phyloP scores from a whole-genome alignment of 2,113 vertebrate species.

The Polyodon spathula region DNA sequence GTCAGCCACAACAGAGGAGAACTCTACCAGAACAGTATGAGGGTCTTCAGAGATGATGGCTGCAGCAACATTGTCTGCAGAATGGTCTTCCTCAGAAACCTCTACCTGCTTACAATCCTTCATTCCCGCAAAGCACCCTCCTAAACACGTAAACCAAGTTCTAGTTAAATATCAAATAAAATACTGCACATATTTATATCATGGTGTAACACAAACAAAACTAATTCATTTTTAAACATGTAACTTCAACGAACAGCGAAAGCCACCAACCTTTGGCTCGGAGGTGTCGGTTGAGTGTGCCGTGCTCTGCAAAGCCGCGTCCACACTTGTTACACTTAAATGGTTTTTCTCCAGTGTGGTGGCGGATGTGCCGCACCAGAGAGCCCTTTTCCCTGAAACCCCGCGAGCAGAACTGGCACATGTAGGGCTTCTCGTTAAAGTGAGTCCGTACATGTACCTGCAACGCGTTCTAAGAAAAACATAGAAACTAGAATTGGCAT shows the following conservation, averaged over 20 bases:
- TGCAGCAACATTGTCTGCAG: conserved; percentile 53
- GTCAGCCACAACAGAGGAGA: conserved; percentile 90
- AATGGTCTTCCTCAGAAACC: conserved; percentile 52
- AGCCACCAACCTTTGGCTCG: conserved; percentile 59
- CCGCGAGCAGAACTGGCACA: conserved; percentile 79
- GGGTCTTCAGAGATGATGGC: conserved; percentile 77
- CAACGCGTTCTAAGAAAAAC: conserved; percentile 73
- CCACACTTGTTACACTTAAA: conserved; percentile 67
- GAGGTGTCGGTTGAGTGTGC: conserved; percentile 67
- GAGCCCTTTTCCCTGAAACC: conserved; percentile 94
- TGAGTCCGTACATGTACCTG: conserved; percentile 93
- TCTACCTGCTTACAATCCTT: conserved; percentile 58
- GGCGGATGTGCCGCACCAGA: conserved; percentile 84
- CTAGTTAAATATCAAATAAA: too few species aligned
- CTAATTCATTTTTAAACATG: too few species aligned
- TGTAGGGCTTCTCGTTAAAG: conserved; percentile 77
- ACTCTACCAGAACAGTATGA: conserved; percentile 87
- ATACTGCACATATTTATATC: neutral
- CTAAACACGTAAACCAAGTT: conserved; percentile 48
- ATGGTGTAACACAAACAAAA: too few species aligned
- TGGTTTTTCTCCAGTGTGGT: conserved; percentile 69
- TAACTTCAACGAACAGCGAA: too few species aligned
- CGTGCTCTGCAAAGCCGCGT: conserved; percentile 63
- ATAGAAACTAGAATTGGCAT: too few species aligned
- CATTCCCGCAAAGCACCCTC: conserved; percentile 68